A percentile compares a stretch with the other conserved stretches of the same genome.
Conservation (phyloP, 2,113 vertebrate species). For the Polypterus senegalus region DNA sequence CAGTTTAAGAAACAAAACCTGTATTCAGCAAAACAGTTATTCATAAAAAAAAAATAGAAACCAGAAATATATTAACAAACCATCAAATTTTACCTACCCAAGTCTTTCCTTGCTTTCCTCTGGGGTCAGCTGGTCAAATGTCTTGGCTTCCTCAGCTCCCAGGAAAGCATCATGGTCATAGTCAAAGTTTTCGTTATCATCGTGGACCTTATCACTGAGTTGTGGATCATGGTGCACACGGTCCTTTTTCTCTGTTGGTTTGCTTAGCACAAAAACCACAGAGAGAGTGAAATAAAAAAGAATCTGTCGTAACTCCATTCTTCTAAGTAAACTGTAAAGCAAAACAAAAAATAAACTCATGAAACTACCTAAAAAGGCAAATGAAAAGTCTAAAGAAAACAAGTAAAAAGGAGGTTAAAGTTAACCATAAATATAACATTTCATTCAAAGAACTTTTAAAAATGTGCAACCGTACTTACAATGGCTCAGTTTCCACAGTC, state of each 20-base stretch:
- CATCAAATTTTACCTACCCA: slow-evolving; percentile 53
- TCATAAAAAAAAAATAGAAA: neutral
- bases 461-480: neutral
- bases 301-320: slow-evolving; percentile 51
- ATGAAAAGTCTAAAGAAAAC: neutral
- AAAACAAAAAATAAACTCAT: neutral
- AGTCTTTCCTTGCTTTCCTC: slow-evolving; percentile 87
- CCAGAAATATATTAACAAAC: neutral
- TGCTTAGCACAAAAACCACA: slow-evolving; percentile 51
- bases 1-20: neutral
- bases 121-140: slow-evolving; percentile 71
- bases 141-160: slow-evolving; percentile 70
- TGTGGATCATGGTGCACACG: slow-evolving; percentile 65
- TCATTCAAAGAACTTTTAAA: neutral
- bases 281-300: slow-evolving; percentile 58
- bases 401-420: neutral
- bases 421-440: neutral
- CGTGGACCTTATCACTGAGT: slow-evolving; percentile 66
- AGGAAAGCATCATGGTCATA: slow-evolving; percentile 95
- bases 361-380: neutral
- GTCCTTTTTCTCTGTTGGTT: slow-evolving; percentile 79
- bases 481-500: too few species aligned
- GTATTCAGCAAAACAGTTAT: neutral
- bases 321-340: slow-evolving; percentile 2
- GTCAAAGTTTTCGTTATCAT: slow-evolving; percentile 76